Evolutionary conservation across 1,140 invertebrate genomes (phyloP).

Genomic region (Hyles euphorbiae): DNA sequence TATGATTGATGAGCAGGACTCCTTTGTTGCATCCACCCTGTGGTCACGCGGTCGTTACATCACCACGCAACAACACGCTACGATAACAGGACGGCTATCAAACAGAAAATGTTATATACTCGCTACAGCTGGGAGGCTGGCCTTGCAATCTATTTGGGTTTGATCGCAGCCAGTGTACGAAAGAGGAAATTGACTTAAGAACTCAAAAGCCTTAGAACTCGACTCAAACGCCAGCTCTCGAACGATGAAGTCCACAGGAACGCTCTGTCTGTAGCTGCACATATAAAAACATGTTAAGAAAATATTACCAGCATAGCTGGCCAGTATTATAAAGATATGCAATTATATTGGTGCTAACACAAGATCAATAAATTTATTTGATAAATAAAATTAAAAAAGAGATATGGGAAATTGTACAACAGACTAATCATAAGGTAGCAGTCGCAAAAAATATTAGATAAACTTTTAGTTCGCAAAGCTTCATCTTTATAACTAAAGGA

Average conservation of each 20-base stretch:
- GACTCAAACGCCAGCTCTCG: constrained; percentile 91
- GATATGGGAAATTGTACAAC: too few relatives aligned
- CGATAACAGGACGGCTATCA: constrained; percentile 52
- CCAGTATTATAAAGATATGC: background rate
- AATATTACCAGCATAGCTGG: constrained; percentile 48
- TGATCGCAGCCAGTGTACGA: constrained; percentile 83
- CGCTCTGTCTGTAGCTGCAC: constrained; percentile 94
- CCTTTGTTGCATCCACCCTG: constrained; percentile 30
- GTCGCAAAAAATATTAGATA: too few relatives aligned
- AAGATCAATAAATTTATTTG: too few relatives aligned
- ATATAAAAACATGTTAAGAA: constrained; percentile 75
- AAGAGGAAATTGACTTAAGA: constrained; percentile 88
- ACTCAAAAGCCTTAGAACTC: constrained; percentile 88
- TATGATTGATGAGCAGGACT: constrained; percentile 28
- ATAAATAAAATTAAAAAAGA: too few relatives aligned
- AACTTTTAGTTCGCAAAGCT: too few relatives aligned
- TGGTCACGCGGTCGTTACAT: constrained; percentile 50
- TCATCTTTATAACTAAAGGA: too few relatives aligned
- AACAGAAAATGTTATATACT: constrained; percentile 72
- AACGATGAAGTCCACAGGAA: constrained; percentile 89
- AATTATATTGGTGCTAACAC: too few relatives aligned
- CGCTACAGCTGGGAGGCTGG: constrained; percentile 80
- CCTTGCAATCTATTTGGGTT: constrained; percentile 91
- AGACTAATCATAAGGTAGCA: too few relatives aligned
- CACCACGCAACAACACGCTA: constrained; percentile 59